phyloP scores from a whole-genome alignment of 1,140 invertebrate genomes.

The Temnothorax curvispinosus region DNA sequence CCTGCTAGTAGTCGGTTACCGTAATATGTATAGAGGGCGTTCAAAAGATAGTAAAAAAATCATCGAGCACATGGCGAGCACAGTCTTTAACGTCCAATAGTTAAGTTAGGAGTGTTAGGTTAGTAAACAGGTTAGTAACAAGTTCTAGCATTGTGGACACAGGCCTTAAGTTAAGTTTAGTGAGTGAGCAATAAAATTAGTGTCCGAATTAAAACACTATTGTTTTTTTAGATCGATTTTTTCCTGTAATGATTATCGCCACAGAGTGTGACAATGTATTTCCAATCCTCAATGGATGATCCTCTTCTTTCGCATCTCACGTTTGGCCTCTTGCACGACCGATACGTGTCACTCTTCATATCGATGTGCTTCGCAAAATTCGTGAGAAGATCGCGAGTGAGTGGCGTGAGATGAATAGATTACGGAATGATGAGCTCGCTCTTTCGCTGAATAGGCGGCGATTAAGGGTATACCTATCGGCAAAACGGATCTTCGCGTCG shows the following conservation, averaged over 20 bases:
- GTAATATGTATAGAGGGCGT: too few species aligned
- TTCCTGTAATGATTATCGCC: background rate
- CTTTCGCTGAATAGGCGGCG: background rate
- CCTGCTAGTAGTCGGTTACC: too few species aligned
- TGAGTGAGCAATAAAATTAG: too few species aligned
- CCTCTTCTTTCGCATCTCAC: slow-evolving; percentile 20
- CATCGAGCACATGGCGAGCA: too few species aligned
- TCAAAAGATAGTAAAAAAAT: too few species aligned
- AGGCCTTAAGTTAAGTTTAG: too few species aligned
- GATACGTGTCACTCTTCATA: background rate
- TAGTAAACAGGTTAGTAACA: too few species aligned
- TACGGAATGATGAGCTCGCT: background rate
- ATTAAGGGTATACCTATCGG: background rate
- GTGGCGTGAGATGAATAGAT: slow-evolving; percentile 11
- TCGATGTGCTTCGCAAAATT: background rate
- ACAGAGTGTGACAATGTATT: background rate
- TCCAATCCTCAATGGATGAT: background rate
- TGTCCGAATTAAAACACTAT: too few species aligned
- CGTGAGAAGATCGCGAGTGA: background rate
- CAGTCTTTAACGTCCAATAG: too few species aligned
- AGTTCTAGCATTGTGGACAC: too few species aligned
- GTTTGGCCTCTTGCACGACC: background rate
- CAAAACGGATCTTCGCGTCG: background rate
- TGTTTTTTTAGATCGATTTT: background rate
- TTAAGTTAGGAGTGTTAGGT: too few species aligned